Conservation (phyloP, 1,140 invertebrate species). For the Papilio dardanus region DNA sequence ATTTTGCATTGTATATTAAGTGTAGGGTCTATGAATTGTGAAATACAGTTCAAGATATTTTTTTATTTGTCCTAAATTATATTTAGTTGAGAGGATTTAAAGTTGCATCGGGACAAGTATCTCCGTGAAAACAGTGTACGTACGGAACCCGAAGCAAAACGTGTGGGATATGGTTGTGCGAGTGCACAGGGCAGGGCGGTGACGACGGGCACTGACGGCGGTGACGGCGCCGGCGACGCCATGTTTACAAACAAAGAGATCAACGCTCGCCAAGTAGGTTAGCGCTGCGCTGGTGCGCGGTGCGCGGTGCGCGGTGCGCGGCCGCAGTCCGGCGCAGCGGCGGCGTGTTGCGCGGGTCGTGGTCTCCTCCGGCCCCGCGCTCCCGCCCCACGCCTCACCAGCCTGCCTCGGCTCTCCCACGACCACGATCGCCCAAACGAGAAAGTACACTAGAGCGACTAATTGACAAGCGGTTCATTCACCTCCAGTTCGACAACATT, state of each 20-base stretch:
- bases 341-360: slow-evolving; percentile 73
- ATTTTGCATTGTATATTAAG: neutral
- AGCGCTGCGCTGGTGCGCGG: too few relatives aligned
- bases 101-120: neutral
- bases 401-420: slow-evolving; percentile 32
- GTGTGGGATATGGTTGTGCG: slow-evolving; percentile 19
- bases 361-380: slow-evolving; percentile 58
- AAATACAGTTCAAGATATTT: too few relatives aligned
- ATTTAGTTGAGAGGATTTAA: too few relatives aligned
- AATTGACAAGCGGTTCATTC: slow-evolving; percentile 24
- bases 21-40: too few relatives aligned
- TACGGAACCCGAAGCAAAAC: slow-evolving; percentile 25
- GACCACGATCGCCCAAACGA: slow-evolving; percentile 27
- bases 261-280: slow-evolving; percentile 80
- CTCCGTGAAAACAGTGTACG: neutral
- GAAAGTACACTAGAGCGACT: slow-evolving; percentile 34
- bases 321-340: slow-evolving; percentile 49
- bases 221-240: slow-evolving; percentile 57
- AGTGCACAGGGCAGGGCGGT: too few relatives aligned
- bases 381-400: slow-evolving; percentile 44
- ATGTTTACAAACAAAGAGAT: slow-evolving; percentile 82
- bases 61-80: neutral
- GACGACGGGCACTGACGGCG: too few relatives aligned
- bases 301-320: slow-evolving; percentile 48
- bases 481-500: slow-evolving; percentile 10